Evolutionary conservation across 2,113 vertebrate genomes (phyloP).

Genomic region (Nibea coibor): DNA sequence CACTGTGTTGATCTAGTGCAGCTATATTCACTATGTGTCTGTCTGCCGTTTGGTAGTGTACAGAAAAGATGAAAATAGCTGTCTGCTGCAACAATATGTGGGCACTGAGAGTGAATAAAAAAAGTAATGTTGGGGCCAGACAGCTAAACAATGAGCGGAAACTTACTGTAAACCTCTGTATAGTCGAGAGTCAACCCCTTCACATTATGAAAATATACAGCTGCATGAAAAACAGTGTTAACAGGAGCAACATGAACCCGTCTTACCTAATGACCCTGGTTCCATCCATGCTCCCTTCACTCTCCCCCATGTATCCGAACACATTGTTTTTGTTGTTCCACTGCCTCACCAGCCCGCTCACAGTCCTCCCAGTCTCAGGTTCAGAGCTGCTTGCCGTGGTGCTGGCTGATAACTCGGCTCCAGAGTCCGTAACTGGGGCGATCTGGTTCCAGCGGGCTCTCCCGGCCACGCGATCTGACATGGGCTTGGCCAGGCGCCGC

Average conservation of each 20-base stretch:
- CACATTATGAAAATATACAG: too few relatives aligned
- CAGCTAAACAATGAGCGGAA: neutral
- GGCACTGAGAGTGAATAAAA: neutral
- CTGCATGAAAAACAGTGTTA: neutral
- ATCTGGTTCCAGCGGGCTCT: conserved; percentile 79
- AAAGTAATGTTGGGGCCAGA: neutral
- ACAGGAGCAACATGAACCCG: neutral
- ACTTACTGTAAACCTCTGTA: too few relatives aligned
- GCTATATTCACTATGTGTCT: neutral
- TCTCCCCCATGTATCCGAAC: conserved; percentile 88
- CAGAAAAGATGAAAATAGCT: neutral
- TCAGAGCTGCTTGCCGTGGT: conserved; percentile 89
- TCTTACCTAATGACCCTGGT: conserved; percentile 65
- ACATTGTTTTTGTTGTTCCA: conserved; percentile 94
- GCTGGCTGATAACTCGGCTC: conserved; percentile 90
- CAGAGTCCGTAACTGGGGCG: conserved; percentile 85
- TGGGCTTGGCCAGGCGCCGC: conserved; percentile 93
- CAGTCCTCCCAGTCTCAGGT: conserved; percentile 86
- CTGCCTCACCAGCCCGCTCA: conserved; percentile 95
- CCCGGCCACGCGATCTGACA: conserved; percentile 91
- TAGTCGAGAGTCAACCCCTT: too few relatives aligned
- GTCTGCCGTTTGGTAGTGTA: neutral
- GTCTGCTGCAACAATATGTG: too few relatives aligned
- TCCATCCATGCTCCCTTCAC: conserved; percentile 77
- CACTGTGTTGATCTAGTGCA: neutral